Conservation (phyloP, 2,888 invertebrate species). For the Drosophila eohydei region DNA sequence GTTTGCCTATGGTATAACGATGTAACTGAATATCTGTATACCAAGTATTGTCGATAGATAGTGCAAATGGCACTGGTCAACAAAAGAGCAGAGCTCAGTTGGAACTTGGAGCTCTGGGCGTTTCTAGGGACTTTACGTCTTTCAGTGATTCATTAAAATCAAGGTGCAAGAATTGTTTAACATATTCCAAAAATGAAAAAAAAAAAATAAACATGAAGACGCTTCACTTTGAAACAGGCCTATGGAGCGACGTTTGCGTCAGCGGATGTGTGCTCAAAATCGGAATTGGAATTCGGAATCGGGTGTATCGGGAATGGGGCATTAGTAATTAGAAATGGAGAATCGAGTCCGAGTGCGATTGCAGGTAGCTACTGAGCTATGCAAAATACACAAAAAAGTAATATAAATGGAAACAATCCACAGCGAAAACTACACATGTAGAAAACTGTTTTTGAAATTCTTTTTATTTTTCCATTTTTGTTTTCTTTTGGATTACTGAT, state of each 20-base stretch:
- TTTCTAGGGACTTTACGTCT: not conserved
- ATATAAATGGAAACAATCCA: not conserved
- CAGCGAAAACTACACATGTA: slow-evolving; percentile 43
- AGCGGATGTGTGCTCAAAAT: slow-evolving; percentile 52
- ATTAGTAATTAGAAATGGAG: slow-evolving; percentile 35
- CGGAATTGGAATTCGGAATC: slow-evolving; percentile 16
- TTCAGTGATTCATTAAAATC: slow-evolving; percentile 43
- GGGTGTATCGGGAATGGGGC: slow-evolving; percentile 13
- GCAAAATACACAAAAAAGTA: slow-evolving; percentile 26
- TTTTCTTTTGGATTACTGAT: slow-evolving; percentile 49
- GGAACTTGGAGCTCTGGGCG: not conserved
- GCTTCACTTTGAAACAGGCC: slow-evolving; percentile 14
- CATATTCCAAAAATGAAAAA: slow-evolving; percentile 19
- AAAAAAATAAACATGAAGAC: slow-evolving; percentile 1
- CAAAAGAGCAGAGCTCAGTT: not conserved
- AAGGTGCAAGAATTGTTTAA: slow-evolving; percentile 27
- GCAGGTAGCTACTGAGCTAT: slow-evolving; percentile 51
- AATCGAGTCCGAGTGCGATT: slow-evolving; percentile 25
- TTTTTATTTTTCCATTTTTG: slow-evolving; percentile 9
- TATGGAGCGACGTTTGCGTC: slow-evolving; percentile 41
- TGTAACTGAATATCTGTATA: slow-evolving; percentile 19
- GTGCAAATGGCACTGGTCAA: slow-evolving; percentile 5
- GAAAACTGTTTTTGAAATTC: slow-evolving; percentile 39
- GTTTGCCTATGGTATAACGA: slow-evolving; percentile 4
- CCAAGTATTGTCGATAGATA: slow-evolving; percentile 26